Evolutionary conservation across 2,113 vertebrate species (phyloP).

Genomic region (Rhabdornis inornatus): DNA sequence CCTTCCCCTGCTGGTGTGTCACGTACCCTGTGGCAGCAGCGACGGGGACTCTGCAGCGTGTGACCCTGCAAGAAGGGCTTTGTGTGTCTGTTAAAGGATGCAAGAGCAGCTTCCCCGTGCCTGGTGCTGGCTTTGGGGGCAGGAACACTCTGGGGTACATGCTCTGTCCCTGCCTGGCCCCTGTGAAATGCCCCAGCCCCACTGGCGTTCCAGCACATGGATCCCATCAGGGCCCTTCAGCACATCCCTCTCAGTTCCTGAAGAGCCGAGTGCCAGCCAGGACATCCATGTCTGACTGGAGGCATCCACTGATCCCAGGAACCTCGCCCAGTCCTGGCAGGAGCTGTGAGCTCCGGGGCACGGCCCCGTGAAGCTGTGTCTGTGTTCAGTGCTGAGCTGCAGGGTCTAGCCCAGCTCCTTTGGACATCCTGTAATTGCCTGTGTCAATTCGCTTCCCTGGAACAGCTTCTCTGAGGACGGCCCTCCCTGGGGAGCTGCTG

Average conservation of each 20-base stretch:
- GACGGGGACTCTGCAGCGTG: rapidly evolving
- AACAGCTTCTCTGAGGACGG: constrained; percentile 3
- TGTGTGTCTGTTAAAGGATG: neutral
- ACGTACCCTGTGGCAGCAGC: neutral
- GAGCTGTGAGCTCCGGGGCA: neutral
- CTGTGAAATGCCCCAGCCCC: neutral
- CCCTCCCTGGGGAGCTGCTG: constrained; percentile 10
- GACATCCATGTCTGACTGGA: rapidly evolving
- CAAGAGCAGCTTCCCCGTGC: neutral
- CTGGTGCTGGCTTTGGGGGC: neutral
- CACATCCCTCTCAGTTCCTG: neutral
- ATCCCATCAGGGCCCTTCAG: neutral
- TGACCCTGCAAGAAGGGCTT: neutral
- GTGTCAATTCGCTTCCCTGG: neutral
- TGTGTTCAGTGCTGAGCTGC: neutral
- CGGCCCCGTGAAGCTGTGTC: rapidly evolving
- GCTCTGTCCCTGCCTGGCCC: rapidly evolving
- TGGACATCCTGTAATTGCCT: neutral
- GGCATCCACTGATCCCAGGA: neutral
- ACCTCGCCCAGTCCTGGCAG: rapidly evolving
- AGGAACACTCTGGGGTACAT: rapidly evolving
- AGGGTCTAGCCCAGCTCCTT: neutral
- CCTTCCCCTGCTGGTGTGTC: neutral
- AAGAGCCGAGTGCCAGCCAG: neutral
- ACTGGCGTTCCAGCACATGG: rapidly evolving